Evolutionary conservation across 2,113 vertebrate species (phyloP), one percentile per base, ranked within the genome.

Genomic region (Oophaga pumilio): DNA sequence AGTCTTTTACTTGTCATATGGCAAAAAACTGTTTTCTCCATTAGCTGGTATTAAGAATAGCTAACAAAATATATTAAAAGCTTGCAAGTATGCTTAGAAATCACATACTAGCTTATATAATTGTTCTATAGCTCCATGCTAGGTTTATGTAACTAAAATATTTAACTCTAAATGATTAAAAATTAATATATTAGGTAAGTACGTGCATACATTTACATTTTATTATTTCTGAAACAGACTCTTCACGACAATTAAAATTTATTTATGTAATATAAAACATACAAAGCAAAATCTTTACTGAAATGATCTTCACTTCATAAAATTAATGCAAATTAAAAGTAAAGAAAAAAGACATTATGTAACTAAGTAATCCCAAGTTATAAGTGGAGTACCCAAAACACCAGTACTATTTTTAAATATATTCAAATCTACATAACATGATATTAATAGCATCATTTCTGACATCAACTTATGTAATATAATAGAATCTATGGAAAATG

Each of bases 141-240:
- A 56, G 8, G 52, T 6, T 78, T 78, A 78, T 56, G 5, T 78
- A 78, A 78, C 76, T 14, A 56, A 53, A 78, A 78, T 26, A 15
- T 17, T 78, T 15, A 56, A 10, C n/a, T 15, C 50, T 56, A 78
- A 78, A 57, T 56, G 52, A 78, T 50, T 56, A 5, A 56, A 26
- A 11, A 22, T 52, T 8, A 26, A 6, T 56, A 56, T 17, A 52
- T n/a, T 53, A 52, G n/a, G 22, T 78, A 56, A 26, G 17, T 24
- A 56, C 50, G 56, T 56, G n/a, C 26, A 56, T n/a, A 56, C 76
- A 57, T 56, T 78, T 78, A n/a, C 56, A 56, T 78, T 78, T 14
- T 13, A 56, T 56, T 57, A 24, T n/a, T 56, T 6, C 7, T 78
- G 52, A 56, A 56, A 78, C 22, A 17, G 11, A 15, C 33, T 71